A percentile compares a stretch with the other conserved stretches of the same genome.
Conservation (phyloP, 2,888 invertebrate species). For the Callosobruchus maculatus region DNA sequence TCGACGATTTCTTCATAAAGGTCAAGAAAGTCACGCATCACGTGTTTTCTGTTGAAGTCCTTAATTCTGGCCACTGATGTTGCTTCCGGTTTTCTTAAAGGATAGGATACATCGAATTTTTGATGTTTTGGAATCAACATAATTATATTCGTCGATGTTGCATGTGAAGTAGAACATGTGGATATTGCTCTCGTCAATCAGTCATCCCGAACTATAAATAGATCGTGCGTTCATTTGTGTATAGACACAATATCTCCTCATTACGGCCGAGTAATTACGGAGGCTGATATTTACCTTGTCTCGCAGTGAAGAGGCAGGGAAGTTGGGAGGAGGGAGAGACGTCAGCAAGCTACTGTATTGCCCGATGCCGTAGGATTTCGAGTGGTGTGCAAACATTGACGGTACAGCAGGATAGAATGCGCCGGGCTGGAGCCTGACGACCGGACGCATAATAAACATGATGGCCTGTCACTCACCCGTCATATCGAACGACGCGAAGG, state of each 20-base stretch:
- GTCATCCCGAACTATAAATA: slow-evolving; percentile 21
- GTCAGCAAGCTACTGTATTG: slow-evolving; percentile 47
- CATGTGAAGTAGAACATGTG: not conserved
- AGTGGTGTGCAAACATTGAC: slow-evolving; percentile 47
- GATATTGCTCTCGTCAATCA: not conserved
- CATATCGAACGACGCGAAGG: not conserved
- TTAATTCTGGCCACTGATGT: too few species aligned
- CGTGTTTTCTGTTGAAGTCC: too few species aligned
- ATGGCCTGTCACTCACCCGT: not conserved
- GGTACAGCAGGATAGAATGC: not conserved
- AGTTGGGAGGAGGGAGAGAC: not conserved
- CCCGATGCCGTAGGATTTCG: slow-evolving; percentile 50
- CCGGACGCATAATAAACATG: not conserved
- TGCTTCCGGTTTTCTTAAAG: too few species aligned
- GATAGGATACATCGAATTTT: too few species aligned
- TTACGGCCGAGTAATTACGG: slow-evolving; percentile 36
- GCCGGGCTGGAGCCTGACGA: not conserved
- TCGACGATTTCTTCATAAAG: too few species aligned
- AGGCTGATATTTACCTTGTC: slow-evolving; percentile 28
- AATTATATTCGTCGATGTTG: too few species aligned
- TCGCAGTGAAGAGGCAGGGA: not conserved
- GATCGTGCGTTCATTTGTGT: slow-evolving; percentile 18
- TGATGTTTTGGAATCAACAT: too few species aligned
- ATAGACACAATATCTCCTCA: slow-evolving; percentile 17
- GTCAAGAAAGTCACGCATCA: too few species aligned